These are phyloP conservation scores for Ianthella basta DNA, from an alignment of 37 sponge, comb jelly and placozoan genomes.

Conservation along the genomic window DNA sequence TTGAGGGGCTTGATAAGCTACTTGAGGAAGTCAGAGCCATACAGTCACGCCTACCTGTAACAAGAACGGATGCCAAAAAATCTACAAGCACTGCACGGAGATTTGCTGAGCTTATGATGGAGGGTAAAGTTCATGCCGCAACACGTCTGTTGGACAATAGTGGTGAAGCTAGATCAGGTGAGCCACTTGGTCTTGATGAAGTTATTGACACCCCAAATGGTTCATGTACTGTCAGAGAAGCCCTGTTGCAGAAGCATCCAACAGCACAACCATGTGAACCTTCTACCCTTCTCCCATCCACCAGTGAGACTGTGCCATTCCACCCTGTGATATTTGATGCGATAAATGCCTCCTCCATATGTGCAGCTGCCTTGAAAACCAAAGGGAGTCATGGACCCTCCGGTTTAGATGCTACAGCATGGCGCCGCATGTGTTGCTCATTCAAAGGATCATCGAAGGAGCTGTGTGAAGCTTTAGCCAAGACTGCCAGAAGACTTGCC, in stretches of 20 bases:
- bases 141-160: not conserved
- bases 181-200: not conserved
- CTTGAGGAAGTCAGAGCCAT: slow-evolving; percentile 30
- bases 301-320: not conserved
- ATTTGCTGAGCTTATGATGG: slow-evolving; percentile 14
- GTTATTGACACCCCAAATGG: not conserved
- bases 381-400: slow-evolving; percentile 21
- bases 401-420: slow-evolving; percentile 20
- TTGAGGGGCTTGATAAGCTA: not conserved
- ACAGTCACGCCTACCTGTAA: slow-evolving; percentile 13
- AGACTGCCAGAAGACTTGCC: not conserved
- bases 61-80: not conserved
- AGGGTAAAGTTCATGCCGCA: not conserved
- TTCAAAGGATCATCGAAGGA: slow-evolving; percentile 10
- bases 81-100: not conserved
- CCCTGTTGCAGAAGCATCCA: slow-evolving; percentile 10
- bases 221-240: not conserved
- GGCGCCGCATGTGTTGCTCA: slow-evolving; percentile 19
- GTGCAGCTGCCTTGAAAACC: slow-evolving; percentile 4
- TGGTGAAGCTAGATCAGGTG: not conserved
- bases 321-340: slow-evolving; percentile 6
- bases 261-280: slow-evolving; percentile 21
- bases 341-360: slow-evolving; percentile 5
- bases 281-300: not conserved
- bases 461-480: slow-evolving; percentile 9